A percentile compares a stretch with the other conserved stretches of the same genome.
These are phyloP conservation scores for Amphilophus citrinellus DNA, from an alignment of 2,113 vertebrate species.

Conservation along the genomic window DNA sequence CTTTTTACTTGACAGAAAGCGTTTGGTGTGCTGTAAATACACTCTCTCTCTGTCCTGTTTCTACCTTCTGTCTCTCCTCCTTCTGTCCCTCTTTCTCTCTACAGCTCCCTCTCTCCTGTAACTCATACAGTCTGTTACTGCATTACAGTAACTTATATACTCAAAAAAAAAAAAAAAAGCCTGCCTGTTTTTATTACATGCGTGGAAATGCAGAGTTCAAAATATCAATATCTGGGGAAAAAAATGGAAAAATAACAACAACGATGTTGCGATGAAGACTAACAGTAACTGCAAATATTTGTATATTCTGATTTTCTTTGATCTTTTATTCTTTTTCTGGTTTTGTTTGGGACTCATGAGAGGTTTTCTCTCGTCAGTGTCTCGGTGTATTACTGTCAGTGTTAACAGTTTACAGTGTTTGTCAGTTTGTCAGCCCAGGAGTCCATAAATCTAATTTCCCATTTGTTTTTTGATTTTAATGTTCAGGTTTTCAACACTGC, in stretches of 20 bases:
- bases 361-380: conserved; percentile 54
- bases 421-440: conserved; percentile 58
- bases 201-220: conserved; percentile 77
- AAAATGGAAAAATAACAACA: conserved; percentile 46
- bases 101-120: conserved; percentile 57
- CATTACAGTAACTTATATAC: conserved; percentile 75
- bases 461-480: conserved; percentile 21
- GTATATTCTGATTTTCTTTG: conserved; percentile 64
- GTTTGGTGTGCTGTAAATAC: conserved; percentile 86
- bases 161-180: conserved; percentile 65
- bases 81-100: conserved; percentile 37
- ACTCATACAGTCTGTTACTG: conserved; percentile 74
- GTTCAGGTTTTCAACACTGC: not conserved
- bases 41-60: conserved; percentile 50
- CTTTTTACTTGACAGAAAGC: conserved; percentile 82
- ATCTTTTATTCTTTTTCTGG: conserved; percentile 32
- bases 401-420: conserved; percentile 76
- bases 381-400: conserved; percentile 77
- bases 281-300: conserved; percentile 81
- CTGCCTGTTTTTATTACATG: conserved; percentile 85
- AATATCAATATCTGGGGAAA: conserved; percentile 69
- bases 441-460: conserved; percentile 21
- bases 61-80: conserved; percentile 35
- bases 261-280: conserved; percentile 74
- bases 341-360: conserved; percentile 35